Base-by-base conservation (phyloP, 2,888 invertebrate species). In the Iselma pallidipennis region DNA sequence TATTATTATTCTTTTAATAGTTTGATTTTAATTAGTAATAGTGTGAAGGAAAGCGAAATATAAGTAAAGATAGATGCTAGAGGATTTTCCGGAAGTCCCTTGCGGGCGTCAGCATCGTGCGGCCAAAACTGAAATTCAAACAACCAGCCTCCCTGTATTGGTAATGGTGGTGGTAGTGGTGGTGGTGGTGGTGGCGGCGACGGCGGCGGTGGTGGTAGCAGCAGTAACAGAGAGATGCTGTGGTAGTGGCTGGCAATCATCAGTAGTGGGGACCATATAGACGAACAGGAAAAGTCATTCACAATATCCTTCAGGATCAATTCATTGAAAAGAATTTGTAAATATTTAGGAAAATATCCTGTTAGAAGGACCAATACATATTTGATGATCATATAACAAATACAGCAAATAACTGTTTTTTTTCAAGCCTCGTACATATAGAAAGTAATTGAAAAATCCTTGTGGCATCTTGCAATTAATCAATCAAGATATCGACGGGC, bases 81-180 rank as follows among this genome's bases (percentile, higher is more conserved):
- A 61, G 57, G 57, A 55, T 48, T 57, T 60, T 60, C 55, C 51
- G 57, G 55, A 60, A 60, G 57, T 60, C 60, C 60, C 64, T 48
- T 57, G 60, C 64, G 63, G 59, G 63, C 66, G 65, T 71, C 73
- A 66, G 72, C 71, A 71, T 72, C 66, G 74, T 74, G 71, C 72
- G 72, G 71, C 70, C 70, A 68, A 64, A 66, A 71, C 71, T 71
- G 71, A 69, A 69, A 52, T 50, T 69, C 67, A 65, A 65, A 68
- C 42, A 25, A 58, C 12, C 52, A 45, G 42, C 42, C 7, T 19
- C 42, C 6, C n/a, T 33, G 14, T 45, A 45, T 21, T 45, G 45
- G 12, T 45, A 21, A 45, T 45, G 19, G 42, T 42, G 49, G 19
- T 54, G 19, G 19, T 19, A 50, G 14, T 48, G 49, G 16, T 10